phyloP scores from a whole-genome alignment of 2,113 vertebrate species.

The Terrapene triunguis region DNA sequence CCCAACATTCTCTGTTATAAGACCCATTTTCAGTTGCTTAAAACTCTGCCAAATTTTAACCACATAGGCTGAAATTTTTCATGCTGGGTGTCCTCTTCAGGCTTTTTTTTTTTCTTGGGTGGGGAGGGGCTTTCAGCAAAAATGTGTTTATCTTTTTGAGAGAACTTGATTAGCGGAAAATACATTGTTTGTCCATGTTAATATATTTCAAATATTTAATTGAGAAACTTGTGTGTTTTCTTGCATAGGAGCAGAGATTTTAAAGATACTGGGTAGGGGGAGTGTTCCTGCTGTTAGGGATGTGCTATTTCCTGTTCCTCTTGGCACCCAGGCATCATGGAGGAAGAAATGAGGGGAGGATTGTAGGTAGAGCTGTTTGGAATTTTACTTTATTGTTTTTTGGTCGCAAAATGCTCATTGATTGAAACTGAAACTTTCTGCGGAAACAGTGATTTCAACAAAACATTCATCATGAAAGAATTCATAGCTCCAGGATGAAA shows the following conservation, averaged over 20 bases:
- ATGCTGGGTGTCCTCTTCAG: background rate
- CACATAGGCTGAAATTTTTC: background rate
- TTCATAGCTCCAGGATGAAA: background rate
- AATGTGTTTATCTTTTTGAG: background rate
- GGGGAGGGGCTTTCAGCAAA: background rate
- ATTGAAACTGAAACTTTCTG: background rate
- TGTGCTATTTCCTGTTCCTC: background rate
- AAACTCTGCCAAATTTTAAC: background rate
- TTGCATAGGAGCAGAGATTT: background rate
- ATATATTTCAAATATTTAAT: background rate
- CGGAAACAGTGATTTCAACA: background rate
- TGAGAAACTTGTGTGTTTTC: background rate
- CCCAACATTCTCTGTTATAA: background rate
- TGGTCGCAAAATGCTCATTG: background rate
- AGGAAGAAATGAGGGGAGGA: background rate
- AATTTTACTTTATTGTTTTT: background rate
- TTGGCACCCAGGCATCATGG: background rate
- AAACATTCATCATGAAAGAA: background rate
- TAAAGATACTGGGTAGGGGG: background rate
- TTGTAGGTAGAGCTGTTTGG: background rate
- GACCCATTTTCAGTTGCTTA: background rate
- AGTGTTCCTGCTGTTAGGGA: background rate
- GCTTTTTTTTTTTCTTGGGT: background rate
- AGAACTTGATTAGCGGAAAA: background rate
- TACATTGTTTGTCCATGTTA: background rate